phyloP scores from a whole-genome alignment of 2,797 vertebrate genomes.

The Dermochelys coriacea region DNA sequence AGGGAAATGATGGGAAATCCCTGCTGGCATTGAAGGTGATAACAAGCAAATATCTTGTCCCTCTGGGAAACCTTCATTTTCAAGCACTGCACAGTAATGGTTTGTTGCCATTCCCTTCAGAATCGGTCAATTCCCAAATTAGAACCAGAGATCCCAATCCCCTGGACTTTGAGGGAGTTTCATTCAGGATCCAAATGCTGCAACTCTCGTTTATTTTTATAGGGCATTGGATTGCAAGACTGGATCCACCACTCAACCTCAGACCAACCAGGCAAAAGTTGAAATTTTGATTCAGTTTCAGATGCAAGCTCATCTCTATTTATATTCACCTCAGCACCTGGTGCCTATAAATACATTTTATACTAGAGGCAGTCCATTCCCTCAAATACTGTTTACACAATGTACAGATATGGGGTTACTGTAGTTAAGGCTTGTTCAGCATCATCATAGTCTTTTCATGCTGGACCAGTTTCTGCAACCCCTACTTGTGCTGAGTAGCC shows the following conservation, averaged over 20 bases:
- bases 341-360: no score
- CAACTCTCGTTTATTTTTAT: background rate
- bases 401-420: background rate
- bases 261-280: background rate
- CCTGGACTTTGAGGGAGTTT: background rate
- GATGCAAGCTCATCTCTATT: background rate
- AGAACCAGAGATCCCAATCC: no score
- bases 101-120: background rate
- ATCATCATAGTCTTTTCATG: background rate
- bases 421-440: background rate
- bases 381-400: background rate
- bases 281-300: background rate
- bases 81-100: background rate
- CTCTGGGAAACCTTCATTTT: background rate
- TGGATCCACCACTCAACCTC: background rate
- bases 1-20: background rate
- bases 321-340: no score
- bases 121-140: no score
- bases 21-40: background rate
- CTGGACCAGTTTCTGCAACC: background rate
- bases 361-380: no score
- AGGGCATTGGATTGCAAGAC: background rate
- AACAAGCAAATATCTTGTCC: background rate
- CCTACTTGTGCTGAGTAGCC: no score
- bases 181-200: background rate